These are phyloP conservation scores for Lutjanus erythropterus DNA, from an alignment of 2,113 vertebrate species.

Conservation along the genomic window DNA sequence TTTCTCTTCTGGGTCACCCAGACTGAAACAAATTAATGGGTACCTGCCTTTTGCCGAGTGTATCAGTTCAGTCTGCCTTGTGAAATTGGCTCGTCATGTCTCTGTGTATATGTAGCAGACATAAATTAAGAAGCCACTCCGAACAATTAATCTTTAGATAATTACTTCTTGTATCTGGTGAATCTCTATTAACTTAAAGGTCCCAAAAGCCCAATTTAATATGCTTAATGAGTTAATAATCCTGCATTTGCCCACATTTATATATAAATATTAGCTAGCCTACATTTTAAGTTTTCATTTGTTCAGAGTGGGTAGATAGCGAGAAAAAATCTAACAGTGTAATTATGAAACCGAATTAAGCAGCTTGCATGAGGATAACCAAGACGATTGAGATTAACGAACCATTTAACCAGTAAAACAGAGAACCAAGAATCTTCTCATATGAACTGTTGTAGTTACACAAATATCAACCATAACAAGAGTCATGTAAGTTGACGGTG, in stretches of 20 bases:
- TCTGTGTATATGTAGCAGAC: neutral
- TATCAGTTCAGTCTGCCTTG: neutral
- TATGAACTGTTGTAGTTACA: neutral
- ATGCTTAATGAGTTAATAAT: neutral
- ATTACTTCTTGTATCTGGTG: neutral
- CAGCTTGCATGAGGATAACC: conserved; percentile 20
- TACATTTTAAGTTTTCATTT: conserved; percentile 4
- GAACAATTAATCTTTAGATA: conserved; percentile 1
- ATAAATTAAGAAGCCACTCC: neutral
- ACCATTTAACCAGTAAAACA: conserved; percentile 48
- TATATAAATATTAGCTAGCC: neutral
- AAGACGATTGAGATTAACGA: conserved; percentile 46
- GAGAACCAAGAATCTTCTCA: conserved; percentile 16
- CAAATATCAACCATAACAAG: conserved; percentile 14
- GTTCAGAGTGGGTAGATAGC: neutral
- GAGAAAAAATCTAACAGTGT: conserved; percentile 21
- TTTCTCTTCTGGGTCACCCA: neutral
- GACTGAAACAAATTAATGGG: neutral
- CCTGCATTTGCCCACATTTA: neutral
- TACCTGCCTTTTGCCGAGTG: neutral
- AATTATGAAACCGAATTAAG: conserved; percentile 23
- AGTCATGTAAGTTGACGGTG: neutral
- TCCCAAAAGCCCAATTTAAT: neutral
- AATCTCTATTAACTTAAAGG: neutral
- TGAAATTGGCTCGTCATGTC: neutral